Evolutionary conservation across 2,888 invertebrate species (phyloP).

Genomic region (Aphidius colemani): DNA sequence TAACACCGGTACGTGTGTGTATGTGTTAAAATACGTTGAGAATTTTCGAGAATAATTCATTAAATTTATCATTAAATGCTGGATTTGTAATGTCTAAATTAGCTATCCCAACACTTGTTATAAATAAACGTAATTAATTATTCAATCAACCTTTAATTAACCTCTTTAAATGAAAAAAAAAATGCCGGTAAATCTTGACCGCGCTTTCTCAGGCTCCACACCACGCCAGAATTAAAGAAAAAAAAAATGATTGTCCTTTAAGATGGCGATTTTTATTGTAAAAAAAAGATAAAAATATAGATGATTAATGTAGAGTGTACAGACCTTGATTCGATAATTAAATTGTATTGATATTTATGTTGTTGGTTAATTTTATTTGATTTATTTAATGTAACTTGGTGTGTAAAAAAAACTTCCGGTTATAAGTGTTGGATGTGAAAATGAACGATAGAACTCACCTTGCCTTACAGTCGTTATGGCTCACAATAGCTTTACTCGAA

Average conservation of each 20-base stretch:
- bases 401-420: constrained; percentile 59
- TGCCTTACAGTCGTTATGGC: constrained; percentile 75
- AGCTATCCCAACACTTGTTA: too few species aligned
- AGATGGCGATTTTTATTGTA: constrained; percentile 4
- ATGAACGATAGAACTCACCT: constrained; percentile 71
- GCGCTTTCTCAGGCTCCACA: background rate
- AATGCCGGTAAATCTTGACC: background rate
- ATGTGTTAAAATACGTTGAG: too few species aligned
- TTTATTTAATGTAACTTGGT: constrained; percentile 35
- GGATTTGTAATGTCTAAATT: too few species aligned
- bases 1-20: too few species aligned
- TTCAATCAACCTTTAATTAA: too few species aligned
- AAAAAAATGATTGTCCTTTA: constrained; percentile 5
- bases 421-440: constrained; percentile 71
- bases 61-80: too few species aligned
- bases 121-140: too few species aligned
- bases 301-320: constrained; percentile 4
- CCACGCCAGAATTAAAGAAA: constrained; percentile 1
- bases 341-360: background rate
- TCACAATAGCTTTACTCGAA: constrained; percentile 81
- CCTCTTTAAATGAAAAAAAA: background rate
- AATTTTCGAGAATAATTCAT: too few species aligned
- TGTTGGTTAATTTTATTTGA: constrained; percentile 25
- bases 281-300: background rate
- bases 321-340: background rate